Percentiles rank a stretch among this genome's conserved stretches.
Evolutionary conservation across 2,113 vertebrate species (phyloP).

Genomic region (Syngnathus scovelli): DNA sequence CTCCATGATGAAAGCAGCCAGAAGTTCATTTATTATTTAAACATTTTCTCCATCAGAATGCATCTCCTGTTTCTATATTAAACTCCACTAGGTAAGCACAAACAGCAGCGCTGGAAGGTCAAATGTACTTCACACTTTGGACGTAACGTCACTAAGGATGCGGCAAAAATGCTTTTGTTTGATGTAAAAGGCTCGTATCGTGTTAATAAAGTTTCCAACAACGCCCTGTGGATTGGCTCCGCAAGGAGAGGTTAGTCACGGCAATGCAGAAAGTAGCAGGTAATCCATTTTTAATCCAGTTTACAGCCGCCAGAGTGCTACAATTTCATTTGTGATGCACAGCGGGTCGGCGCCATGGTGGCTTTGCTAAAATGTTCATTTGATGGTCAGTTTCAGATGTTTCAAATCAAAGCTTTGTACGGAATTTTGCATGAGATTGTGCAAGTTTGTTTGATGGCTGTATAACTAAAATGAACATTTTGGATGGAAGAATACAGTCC

Average conservation of each 20-base stretch:
- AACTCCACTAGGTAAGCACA: constrained; percentile 63
- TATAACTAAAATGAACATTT: constrained; percentile 2
- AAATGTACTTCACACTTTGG: background rate
- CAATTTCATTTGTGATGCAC: constrained; percentile 26
- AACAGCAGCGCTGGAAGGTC: constrained; percentile 46
- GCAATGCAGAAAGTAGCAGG: constrained; percentile 29
- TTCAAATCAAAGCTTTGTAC: background rate
- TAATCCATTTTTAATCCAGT: constrained; percentile 51
- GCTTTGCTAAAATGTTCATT: constrained; percentile 22
- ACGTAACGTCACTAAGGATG: background rate
- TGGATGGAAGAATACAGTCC: constrained; percentile 29
- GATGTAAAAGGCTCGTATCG: background rate
- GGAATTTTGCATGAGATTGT: background rate
- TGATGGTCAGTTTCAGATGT: background rate
- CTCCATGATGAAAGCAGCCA: constrained; percentile 63
- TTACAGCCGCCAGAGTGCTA: constrained; percentile 27
- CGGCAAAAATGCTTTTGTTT: background rate
- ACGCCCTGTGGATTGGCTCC: background rate
- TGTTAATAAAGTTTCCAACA: background rate
- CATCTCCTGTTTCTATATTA: constrained; percentile 71
- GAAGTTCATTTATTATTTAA: constrained; percentile 77
- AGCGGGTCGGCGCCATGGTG: background rate
- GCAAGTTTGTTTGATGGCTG: background rate
- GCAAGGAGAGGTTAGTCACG: constrained; percentile 19
- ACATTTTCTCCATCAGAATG: constrained; percentile 67